These are phyloP conservation scores for Nymphalis c-album DNA, from an alignment of 2,888 invertebrate genomes.

Conservation along the genomic window DNA sequence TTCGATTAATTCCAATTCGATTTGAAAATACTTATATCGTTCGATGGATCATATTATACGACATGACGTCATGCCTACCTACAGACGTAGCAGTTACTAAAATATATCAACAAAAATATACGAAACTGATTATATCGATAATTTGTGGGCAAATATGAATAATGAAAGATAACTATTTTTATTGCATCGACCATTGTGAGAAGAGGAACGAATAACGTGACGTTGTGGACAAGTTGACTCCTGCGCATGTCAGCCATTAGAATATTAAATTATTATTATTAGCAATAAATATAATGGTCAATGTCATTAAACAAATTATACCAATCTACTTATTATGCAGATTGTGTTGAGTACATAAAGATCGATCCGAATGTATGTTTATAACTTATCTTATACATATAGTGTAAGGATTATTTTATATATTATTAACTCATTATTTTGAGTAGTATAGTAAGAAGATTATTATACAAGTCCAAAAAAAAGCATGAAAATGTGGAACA, in stretches of 20 bases:
- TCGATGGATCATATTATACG: too few species aligned
- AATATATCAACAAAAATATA: too few species aligned
- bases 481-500: background rate
- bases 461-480: too few species aligned
- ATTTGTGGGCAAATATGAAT: background rate
- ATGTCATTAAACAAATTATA: background rate
- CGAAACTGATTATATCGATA: too few species aligned
- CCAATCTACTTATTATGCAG: background rate
- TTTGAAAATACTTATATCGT: too few species aligned
- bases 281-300: conserved; percentile 1
- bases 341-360: background rate
- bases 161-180: background rate
- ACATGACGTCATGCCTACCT: too few species aligned
- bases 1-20: too few species aligned
- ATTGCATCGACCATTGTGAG: background rate
- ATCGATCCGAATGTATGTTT: background rate
- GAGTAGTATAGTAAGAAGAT: too few species aligned
- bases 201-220: background rate
- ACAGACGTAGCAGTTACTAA: too few species aligned
- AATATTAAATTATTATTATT: background rate
- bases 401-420: too few species aligned
- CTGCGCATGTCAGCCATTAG: background rate
- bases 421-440: too few species aligned
- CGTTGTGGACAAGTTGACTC: background rate
- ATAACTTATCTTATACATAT: too few species aligned